Evolutionary conservation across 2,113 vertebrate species (phyloP), one percentile per base, ranked within the genome.

Genomic region (Oreocharis arfaki): DNA sequence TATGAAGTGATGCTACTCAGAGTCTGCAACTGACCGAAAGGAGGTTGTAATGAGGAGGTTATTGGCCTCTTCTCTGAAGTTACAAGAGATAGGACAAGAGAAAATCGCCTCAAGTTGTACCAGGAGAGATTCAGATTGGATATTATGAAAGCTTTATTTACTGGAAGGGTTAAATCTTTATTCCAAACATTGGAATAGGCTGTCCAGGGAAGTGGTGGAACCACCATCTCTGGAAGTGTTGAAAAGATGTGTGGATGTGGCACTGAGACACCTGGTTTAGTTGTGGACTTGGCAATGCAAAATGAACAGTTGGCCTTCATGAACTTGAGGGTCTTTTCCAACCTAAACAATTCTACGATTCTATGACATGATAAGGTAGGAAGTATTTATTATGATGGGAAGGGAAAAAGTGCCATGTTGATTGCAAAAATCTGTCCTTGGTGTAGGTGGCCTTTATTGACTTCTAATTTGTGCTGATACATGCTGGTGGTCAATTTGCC

Each of bases 141-240:
- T 47, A 15, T 70, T 30, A 75, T 16, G 50, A 85, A 75, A 84
- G 41, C 28, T 15, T 42, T 56, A 16, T 64, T 74, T 16, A 30
- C 20, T 2, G 1, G 28, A 60, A 56, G 18, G 4, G 6, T 7
- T 79, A 5, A n/a, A n/a, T n/a, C n/a, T n/a, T n/a, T n/a, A n/a
- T n/a, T n/a, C 35, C 24, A 50, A 7, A 4, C 17, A 19, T 1
- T 56, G 44, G 24, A 73, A 50, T 5, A 64, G 28, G 15, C 21
- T 81, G 35, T 12, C 13, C 15, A 60, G 39, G 35, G 41, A 53
- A 22, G 16, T 35, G 32, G 24, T 53, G 6, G 52, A n/a, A 9
- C 68, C 39, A 13, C 23, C 12, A 21, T 35, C 24, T 3, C 13
- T 63, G 27, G 18, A 35, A 28, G 15, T 33, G 6, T 9, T 77